These are phyloP conservation scores for Ceratosolen solmsi DNA, from an alignment of 1,140 invertebrate genomes.

Conservation along the genomic window DNA sequence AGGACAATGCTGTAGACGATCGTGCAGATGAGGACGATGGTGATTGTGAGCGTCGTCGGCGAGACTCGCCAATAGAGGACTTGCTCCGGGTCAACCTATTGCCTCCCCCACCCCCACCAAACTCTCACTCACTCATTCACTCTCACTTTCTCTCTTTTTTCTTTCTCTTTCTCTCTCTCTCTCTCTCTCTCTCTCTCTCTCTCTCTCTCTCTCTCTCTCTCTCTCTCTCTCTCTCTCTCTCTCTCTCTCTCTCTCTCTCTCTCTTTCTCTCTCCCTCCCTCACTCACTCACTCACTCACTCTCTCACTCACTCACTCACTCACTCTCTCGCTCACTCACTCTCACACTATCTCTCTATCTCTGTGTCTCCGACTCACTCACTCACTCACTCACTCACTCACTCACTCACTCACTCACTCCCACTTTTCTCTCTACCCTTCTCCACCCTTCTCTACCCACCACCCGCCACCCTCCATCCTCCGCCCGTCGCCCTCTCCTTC, in stretches of 20 bases:
- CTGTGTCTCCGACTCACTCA: too few relatives aligned
- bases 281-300: too few relatives aligned
- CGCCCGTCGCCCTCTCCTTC: neutral
- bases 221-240: neutral
- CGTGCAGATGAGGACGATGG: constrained; percentile 51
- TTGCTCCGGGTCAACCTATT: neutral
- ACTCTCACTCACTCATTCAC: too few relatives aligned
- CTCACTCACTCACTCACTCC: too few relatives aligned
- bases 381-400: too few relatives aligned
- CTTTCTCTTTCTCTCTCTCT: neutral
- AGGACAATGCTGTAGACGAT: constrained; percentile 53
- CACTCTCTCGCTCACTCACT: too few relatives aligned
- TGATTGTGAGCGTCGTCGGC: constrained; percentile 55
- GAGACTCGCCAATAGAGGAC: constrained; percentile 11
- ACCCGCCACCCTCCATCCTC: too few relatives aligned
- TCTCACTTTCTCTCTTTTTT: neutral
- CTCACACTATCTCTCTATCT: too few relatives aligned
- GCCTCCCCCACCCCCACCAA: neutral
- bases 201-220: neutral
- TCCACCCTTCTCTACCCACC: too few relatives aligned
- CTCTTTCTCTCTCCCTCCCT: too few relatives aligned
- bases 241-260: neutral
- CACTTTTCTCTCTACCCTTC: too few relatives aligned
- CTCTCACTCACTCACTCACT: too few relatives aligned
- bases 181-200: neutral